Evolutionary conservation across 2,888 invertebrate genomes (phyloP), one percentile per base, ranked within the genome.

Genomic region (Ochlodes sylvanus): DNA sequence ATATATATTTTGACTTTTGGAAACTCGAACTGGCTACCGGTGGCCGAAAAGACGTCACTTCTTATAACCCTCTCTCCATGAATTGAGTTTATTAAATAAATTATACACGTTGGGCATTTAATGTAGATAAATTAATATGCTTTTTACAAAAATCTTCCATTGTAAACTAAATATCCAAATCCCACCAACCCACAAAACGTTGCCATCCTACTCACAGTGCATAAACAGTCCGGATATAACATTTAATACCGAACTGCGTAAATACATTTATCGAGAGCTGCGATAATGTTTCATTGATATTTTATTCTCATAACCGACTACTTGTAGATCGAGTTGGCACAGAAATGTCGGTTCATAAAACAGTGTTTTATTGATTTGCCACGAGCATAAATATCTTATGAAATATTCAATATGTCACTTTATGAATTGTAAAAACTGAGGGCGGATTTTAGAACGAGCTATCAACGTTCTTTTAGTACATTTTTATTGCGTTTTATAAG

Each of bases 261-360:
- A 71, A 75, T 69, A 71, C 65, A 62, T 69, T 71, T 73, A 77
- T 71, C 72, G 74, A 74, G 63, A 71, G 68, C 71, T 70, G 64
- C 69, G 73, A 73, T 70, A 74, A 73, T 72, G 67, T 69, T 76
- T 74, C 73, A 76, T 74, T 75, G 72, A 69, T 72, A 69, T 71
- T 71, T 71, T 64, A 73, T 70, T 72, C 61, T 63, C 64, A 67
- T 69, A 69, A 69, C 64, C 60, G 56, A 62, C 67, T 68, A 62
- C 67, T 68, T 68, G 67, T 68, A 54, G 66, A 58, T 54, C 60
- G 58, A 66, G 60, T 54, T 66, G 66, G 66, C 66, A 54, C 58
- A 54, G 58, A 60, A 66, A 60, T 42, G 41, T 58, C 65, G 27
- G 17, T 50, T 66, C 52, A 52, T 66, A 65, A 66, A 66, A 17